A percentile compares a stretch with the other conserved stretches of the same genome.
phyloP scores from a whole-genome alignment of 1,140 invertebrate species.

The Potamilus streckersoni region DNA sequence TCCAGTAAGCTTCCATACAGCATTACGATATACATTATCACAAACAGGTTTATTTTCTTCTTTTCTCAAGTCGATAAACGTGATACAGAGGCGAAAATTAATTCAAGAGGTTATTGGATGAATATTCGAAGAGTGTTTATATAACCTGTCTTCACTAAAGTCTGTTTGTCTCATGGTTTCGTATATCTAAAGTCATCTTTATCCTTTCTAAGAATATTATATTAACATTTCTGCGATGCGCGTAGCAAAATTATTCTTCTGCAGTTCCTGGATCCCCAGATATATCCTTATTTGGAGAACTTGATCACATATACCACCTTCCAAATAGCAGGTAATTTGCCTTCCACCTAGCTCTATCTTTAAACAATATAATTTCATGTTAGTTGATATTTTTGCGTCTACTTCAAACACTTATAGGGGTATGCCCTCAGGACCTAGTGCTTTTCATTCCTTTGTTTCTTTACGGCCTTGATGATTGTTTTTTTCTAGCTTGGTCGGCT shows the following conservation, averaged over 20 bases:
- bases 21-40: too few relatives aligned
- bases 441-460: slow-evolving; percentile 15
- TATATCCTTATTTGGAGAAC: slow-evolving; percentile 11
- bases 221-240: slow-evolving; percentile 10
- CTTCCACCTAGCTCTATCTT: slow-evolving; percentile 12
- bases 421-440: slow-evolving; percentile 10
- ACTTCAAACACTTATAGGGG: slow-evolving; percentile 11
- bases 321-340: slow-evolving; percentile 11
- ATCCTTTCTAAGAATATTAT: too few relatives aligned
- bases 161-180: too few relatives aligned
- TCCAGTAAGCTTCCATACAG: too few relatives aligned
- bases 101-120: too few relatives aligned
- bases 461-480: neutral
- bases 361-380: slow-evolving; percentile 12
- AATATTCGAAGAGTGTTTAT: too few relatives aligned
- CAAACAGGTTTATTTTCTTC: too few relatives aligned
- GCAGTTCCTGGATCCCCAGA: slow-evolving; percentile 20
- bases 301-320: slow-evolving; percentile 23
- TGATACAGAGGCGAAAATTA: too few relatives aligned
- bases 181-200: too few relatives aligned
- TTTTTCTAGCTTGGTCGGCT: slow-evolving; percentile 9
- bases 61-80: too few relatives aligned
- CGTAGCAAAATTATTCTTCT: slow-evolving; percentile 34
- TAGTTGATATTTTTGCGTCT: slow-evolving; percentile 14
- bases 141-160: too few relatives aligned